These are phyloP conservation scores for Tenthredo distinguenda DNA, from an alignment of 2,888 invertebrate genomes.

Conservation along the genomic window DNA sequence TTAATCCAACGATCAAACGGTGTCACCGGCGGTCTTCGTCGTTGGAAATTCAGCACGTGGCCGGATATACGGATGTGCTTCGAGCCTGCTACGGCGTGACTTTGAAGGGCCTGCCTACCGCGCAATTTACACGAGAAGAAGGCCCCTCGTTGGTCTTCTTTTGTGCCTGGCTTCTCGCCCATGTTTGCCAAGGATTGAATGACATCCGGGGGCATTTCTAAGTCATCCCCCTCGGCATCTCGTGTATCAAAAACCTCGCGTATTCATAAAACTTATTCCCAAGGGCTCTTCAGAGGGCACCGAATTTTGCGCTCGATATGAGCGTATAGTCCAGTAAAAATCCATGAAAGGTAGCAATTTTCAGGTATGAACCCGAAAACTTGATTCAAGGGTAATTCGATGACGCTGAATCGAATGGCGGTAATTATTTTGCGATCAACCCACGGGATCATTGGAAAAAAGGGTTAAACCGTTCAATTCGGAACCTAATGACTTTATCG, in stretches of 20 bases:
- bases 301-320: neutral
- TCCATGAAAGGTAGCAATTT: too few species aligned
- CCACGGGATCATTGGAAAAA: too few species aligned
- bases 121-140: neutral
- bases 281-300: neutral
- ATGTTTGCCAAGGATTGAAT: constrained; percentile 21
- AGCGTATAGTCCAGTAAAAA: neutral
- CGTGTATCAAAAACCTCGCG: constrained; percentile 16
- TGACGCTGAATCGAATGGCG: neutral
- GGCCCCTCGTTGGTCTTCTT: constrained; percentile 1
- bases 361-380: too few species aligned
- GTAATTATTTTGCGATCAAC: too few species aligned
- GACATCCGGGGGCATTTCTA: constrained; percentile 29
- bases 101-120: neutral
- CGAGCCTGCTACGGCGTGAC: neutral
- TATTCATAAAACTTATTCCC: neutral
- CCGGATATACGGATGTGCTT: neutral
- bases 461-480: neutral
- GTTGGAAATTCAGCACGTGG: constrained; percentile 2
- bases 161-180: constrained; percentile 33
- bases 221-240: constrained; percentile 21
- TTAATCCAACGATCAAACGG: neutral
- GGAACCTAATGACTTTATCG: neutral
- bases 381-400: neutral
- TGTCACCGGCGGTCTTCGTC: neutral